phyloP scores from a whole-genome alignment of 2,797 vertebrate genomes.

The Microctenopoma steveboyesi region DNA sequence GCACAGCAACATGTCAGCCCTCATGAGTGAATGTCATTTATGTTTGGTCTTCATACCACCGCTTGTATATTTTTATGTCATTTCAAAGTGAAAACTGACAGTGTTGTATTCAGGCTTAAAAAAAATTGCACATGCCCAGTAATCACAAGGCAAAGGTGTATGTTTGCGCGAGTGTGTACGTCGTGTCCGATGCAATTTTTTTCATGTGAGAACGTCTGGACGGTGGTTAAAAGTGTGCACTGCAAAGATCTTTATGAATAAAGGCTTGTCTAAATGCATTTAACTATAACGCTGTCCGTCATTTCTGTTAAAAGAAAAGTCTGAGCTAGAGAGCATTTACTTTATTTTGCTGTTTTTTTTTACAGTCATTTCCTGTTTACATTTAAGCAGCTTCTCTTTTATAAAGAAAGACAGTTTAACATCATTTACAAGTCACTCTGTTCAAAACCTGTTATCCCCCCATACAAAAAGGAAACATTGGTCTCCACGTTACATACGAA shows the following conservation, averaged over 20 bases:
- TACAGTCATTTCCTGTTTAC: slow-evolving; percentile 73
- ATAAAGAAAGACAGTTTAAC: slow-evolving; percentile 82
- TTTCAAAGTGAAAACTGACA: slow-evolving; percentile 56
- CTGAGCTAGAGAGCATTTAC: slow-evolving; percentile 28
- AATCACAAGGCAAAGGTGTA: slow-evolving; percentile 53
- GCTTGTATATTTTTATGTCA: slow-evolving; percentile 61
- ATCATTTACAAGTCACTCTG: slow-evolving; percentile 73
- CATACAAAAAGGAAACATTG: slow-evolving; percentile 89
- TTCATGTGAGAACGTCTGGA: slow-evolving; percentile 60
- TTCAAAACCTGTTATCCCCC: slow-evolving; percentile 85
- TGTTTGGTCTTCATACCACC: slow-evolving; percentile 17
- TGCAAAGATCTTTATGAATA: slow-evolving; percentile 78
- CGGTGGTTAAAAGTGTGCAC: slow-evolving; percentile 48
- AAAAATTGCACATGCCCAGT: slow-evolving; percentile 57
- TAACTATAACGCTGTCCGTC: neutral
- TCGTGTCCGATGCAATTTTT: slow-evolving; percentile 47
- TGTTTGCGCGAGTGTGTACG: slow-evolving; percentile 41
- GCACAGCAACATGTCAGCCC: slow-evolving; percentile 34
- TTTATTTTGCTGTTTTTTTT: slow-evolving; percentile 70
- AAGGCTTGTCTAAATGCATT: slow-evolving; percentile 70
- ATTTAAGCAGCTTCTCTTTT: slow-evolving; percentile 80
- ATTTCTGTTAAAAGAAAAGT: neutral
- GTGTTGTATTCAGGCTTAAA: slow-evolving; percentile 69
- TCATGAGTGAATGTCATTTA: slow-evolving; percentile 50
- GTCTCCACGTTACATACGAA: slow-evolving; percentile 96